These are phyloP conservation scores for Rhagophthalmus giganteus DNA, from an alignment of 2,888 invertebrate species.

Conservation along the genomic window DNA sequence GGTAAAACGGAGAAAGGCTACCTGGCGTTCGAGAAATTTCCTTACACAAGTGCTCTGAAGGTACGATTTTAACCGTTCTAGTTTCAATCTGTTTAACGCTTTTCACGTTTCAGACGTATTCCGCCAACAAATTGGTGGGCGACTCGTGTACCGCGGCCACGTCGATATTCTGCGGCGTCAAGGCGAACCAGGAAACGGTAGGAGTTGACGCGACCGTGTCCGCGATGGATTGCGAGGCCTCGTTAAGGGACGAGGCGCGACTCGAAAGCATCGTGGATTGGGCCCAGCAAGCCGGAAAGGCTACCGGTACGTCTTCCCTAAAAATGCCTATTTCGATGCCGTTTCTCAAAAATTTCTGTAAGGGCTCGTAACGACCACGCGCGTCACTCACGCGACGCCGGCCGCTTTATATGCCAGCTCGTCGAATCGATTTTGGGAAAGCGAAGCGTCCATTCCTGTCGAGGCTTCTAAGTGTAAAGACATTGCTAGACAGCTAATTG, in stretches of 20 bases:
- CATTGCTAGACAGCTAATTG: slow-evolving; percentile 80
- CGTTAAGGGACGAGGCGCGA: slow-evolving; percentile 60
- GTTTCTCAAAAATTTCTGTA: not conserved
- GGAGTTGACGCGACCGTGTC: slow-evolving; percentile 74
- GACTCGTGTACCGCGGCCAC: slow-evolving; percentile 90
- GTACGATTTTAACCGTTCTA: slow-evolving; percentile 54
- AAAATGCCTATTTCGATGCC: too few relatives aligned
- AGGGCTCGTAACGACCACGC: slow-evolving; percentile 84
- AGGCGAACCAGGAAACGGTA: slow-evolving; percentile 76
- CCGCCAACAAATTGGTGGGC: slow-evolving; percentile 82
- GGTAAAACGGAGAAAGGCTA: slow-evolving; percentile 73
- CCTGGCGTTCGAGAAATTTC: slow-evolving; percentile 80
- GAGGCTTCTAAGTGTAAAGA: slow-evolving; percentile 70
- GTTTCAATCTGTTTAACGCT: not conserved
- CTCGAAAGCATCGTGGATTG: slow-evolving; percentile 69
- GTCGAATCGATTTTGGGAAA: slow-evolving; percentile 79
- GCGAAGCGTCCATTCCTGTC: slow-evolving; percentile 68
- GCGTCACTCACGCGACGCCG: slow-evolving; percentile 88
- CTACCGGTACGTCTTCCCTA: slow-evolving; percentile 66
- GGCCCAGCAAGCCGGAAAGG: slow-evolving; percentile 76
- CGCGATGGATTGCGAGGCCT: slow-evolving; percentile 66
- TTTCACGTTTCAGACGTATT: slow-evolving; percentile 74
- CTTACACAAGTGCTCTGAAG: slow-evolving; percentile 82
- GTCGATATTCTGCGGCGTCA: slow-evolving; percentile 82
- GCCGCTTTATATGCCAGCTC: slow-evolving; percentile 78